These are phyloP conservation scores for Eutolmus rufibarbis DNA, from an alignment of 2,888 invertebrate species.

Conservation along the genomic window DNA sequence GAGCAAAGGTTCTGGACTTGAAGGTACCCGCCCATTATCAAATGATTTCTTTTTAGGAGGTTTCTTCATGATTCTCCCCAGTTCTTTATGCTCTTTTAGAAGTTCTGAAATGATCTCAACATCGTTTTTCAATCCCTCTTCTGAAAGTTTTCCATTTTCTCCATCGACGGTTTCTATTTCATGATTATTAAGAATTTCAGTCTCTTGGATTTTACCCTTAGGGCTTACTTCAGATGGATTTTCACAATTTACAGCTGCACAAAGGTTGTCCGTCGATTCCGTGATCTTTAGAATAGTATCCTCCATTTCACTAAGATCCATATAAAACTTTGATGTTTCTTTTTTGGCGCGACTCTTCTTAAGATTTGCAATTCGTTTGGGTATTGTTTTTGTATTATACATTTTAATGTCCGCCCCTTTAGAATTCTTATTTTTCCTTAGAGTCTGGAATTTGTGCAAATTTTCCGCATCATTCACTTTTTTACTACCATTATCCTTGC, in stretches of 20 bases:
- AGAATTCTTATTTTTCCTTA: slow-evolving; percentile 52
- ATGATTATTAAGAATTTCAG: slow-evolving; percentile 47
- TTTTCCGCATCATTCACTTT: slow-evolving; percentile 53
- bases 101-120: slow-evolving; percentile 76
- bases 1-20: slow-evolving; percentile 49
- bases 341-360: slow-evolving; percentile 72
- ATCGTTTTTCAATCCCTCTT: slow-evolving; percentile 62
- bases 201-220: slow-evolving; percentile 58
- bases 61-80: slow-evolving; percentile 79
- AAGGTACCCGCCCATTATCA: slow-evolving; percentile 50
- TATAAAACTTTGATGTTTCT: slow-evolving; percentile 73
- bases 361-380: slow-evolving; percentile 74
- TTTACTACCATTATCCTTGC: slow-evolving; percentile 51
- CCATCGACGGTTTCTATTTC: slow-evolving; percentile 35
- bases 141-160: slow-evolving; percentile 45
- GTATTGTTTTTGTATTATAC: slow-evolving; percentile 74
- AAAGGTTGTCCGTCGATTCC: slow-evolving; percentile 70
- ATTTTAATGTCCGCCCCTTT: slow-evolving; percentile 67
- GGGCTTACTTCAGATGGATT: background rate
- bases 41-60: slow-evolving; percentile 67
- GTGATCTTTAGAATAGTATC: slow-evolving; percentile 68
- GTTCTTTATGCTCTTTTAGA: slow-evolving; percentile 82
- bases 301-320: slow-evolving; percentile 69
- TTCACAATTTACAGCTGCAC: slow-evolving; percentile 42
- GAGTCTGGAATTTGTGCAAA: slow-evolving; percentile 38